Evolutionary conservation across 92 coral and sea anemone species (phyloP).

Genomic region (Pocillopora meandrina): DNA sequence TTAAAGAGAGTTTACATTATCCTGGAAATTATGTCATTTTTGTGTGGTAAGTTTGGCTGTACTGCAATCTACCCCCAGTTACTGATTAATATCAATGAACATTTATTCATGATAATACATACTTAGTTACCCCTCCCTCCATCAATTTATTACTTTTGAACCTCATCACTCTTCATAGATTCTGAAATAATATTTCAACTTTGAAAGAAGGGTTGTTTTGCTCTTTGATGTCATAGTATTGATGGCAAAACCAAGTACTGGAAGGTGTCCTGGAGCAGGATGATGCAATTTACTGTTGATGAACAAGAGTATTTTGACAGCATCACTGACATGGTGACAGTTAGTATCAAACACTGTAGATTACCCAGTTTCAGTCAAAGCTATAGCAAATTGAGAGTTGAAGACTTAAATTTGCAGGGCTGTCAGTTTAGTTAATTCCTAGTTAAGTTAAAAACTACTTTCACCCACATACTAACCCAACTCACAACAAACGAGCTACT

Average conservation of each 20-base stretch:
- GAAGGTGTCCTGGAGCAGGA: slow-evolving; percentile 20
- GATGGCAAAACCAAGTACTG: slow-evolving; percentile 10
- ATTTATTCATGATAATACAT: too few species aligned
- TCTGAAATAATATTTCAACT: neutral
- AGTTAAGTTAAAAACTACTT: too few species aligned
- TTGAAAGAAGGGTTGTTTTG: neutral
- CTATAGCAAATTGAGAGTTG: too few species aligned
- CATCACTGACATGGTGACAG: slow-evolving; percentile 28
- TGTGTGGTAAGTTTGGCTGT: slow-evolving; percentile 44
- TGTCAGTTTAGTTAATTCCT: too few species aligned
- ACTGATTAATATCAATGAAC: too few species aligned
- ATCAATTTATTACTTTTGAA: too few species aligned
- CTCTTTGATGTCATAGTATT: neutral
- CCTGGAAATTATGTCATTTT: slow-evolving; percentile 69
- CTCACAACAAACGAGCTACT: too few species aligned
- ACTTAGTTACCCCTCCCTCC: too few species aligned
- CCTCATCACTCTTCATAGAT: neutral
- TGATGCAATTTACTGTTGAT: slow-evolving; percentile 29
- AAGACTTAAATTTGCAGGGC: too few species aligned
- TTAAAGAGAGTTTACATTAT: slow-evolving; percentile 54
- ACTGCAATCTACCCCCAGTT: neutral
- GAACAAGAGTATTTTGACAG: slow-evolving; percentile 21
- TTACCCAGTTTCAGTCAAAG: too few species aligned
- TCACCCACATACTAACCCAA: too few species aligned
- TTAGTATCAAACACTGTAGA: neutral